Evolutionary conservation across 2,888 invertebrate genomes (phyloP).

Genomic region (Creontiades dilutus): DNA sequence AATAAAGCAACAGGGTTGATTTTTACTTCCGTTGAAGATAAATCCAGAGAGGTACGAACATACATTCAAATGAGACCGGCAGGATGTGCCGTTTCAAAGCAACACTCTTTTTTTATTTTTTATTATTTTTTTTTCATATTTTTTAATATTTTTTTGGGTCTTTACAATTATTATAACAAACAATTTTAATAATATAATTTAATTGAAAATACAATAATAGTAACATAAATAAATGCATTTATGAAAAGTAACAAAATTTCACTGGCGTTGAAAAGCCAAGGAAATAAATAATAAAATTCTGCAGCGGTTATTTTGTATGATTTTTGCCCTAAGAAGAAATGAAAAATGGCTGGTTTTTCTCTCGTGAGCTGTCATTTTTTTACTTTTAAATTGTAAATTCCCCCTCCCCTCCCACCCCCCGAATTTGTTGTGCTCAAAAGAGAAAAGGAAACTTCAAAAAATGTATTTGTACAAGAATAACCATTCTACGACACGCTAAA

Average conservation of each 20-base stretch:
- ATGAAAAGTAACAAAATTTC: slow-evolving; percentile 73
- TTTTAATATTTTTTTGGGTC: slow-evolving; percentile 72
- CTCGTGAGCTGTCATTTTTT: slow-evolving; percentile 69
- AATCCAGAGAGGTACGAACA: slow-evolving; percentile 73
- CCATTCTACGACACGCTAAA: slow-evolving; percentile 73
- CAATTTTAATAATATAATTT: slow-evolving; percentile 70
- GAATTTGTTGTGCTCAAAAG: slow-evolving; percentile 57
- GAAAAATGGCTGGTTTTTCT: slow-evolving; percentile 62
- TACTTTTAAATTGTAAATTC: slow-evolving; percentile 11
- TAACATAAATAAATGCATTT: slow-evolving; percentile 75
- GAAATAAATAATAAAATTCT: slow-evolving; percentile 69
- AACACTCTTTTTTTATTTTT: slow-evolving; percentile 70
- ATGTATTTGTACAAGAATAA: slow-evolving; percentile 62
- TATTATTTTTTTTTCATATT: slow-evolving; percentile 70
- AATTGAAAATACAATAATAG: slow-evolving; percentile 73
- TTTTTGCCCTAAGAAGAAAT: slow-evolving; percentile 60
- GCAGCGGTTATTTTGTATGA: slow-evolving; percentile 54
- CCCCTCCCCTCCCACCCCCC: slow-evolving; percentile 28
- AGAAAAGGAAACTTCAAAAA: slow-evolving; percentile 56
- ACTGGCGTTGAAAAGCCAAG: slow-evolving; percentile 61
- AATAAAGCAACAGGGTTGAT: slow-evolving; percentile 73
- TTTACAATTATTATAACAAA: slow-evolving; percentile 71
- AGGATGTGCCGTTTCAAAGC: slow-evolving; percentile 72
- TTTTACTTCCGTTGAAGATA: slow-evolving; percentile 70
- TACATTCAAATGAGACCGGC: slow-evolving; percentile 73